phyloP scores from a whole-genome alignment of 2,113 vertebrate genomes.

The Antechinus flavipes region DNA sequence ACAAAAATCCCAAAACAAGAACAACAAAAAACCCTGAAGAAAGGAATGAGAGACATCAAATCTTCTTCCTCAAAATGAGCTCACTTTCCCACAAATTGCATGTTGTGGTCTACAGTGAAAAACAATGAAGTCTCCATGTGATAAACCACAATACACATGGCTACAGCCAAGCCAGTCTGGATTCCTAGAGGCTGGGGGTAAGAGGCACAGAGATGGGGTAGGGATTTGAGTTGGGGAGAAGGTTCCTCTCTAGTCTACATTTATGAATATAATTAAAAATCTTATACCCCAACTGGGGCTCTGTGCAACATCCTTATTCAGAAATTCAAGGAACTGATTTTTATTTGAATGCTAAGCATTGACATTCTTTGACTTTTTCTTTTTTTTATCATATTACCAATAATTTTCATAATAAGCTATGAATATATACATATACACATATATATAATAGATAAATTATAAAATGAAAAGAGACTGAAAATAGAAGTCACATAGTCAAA shows the following conservation, averaged over 20 bases:
- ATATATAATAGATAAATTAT: background rate
- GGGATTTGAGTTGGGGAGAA: background rate
- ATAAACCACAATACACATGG: conserved; percentile 21
- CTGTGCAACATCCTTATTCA: background rate
- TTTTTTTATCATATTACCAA: background rate
- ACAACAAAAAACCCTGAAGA: background rate
- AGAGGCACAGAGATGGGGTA: background rate
- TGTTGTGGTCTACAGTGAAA: conserved; percentile 32
- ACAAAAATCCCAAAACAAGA: conserved; percentile 6
- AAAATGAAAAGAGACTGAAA: background rate
- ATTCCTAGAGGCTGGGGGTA: background rate
- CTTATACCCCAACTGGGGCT: background rate
- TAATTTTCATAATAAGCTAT: background rate
- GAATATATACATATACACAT: background rate
- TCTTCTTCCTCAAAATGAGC: conserved; percentile 26
- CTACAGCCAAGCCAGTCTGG: background rate
- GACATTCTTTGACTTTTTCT: background rate
- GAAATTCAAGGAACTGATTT: background rate
- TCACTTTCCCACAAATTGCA: conserved; percentile 33
- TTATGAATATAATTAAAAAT: background rate
- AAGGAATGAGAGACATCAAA: conserved; percentile 3
- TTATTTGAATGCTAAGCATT: background rate
- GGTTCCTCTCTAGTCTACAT: background rate
- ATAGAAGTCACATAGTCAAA: background rate
- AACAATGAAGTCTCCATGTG: background rate